Percentiles rank a stretch among this genome's conserved stretches.
Evolutionary conservation across 2,888 invertebrate species (phyloP).

Genomic region (Hoplodrina blanda): DNA sequence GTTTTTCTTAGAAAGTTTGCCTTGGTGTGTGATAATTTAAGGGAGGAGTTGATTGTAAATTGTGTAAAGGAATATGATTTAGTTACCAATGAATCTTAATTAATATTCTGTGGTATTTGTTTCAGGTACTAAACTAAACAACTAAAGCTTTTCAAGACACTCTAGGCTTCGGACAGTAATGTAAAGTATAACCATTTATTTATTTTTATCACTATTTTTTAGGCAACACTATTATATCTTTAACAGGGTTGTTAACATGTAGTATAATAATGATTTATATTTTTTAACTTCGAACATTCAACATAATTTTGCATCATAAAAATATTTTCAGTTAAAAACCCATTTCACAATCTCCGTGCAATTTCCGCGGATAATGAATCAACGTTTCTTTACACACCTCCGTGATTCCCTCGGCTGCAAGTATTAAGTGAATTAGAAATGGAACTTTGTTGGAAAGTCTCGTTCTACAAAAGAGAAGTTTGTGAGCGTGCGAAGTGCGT

Average conservation of each 20-base stretch:
- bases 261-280: background rate
- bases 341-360: slow-evolving; percentile 21
- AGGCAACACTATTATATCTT: background rate
- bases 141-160: background rate
- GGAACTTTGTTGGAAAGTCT: slow-evolving; percentile 46
- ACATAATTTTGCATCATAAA: slow-evolving; percentile 3
- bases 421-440: slow-evolving; percentile 56
- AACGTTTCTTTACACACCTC: slow-evolving; percentile 36
- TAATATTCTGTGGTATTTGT: slow-evolving; percentile 42
- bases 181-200: slow-evolving; percentile 3
- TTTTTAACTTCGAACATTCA: background rate
- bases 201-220: background rate
- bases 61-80: slow-evolving; percentile 14
- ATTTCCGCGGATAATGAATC: slow-evolving; percentile 45
- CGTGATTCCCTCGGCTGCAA: slow-evolving; percentile 45
- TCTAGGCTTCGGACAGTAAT: background rate
- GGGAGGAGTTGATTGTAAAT: background rate
- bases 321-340: slow-evolving; percentile 19
- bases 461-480: slow-evolving; percentile 48
- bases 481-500: slow-evolving; percentile 61
- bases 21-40: slow-evolving; percentile 25
- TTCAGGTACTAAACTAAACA: slow-evolving; percentile 46
- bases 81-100: slow-evolving; percentile 7
- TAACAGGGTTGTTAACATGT: background rate
- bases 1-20: slow-evolving; percentile 52